Conservation (phyloP, 2,888 invertebrate genomes). For the Muscina levida region DNA sequence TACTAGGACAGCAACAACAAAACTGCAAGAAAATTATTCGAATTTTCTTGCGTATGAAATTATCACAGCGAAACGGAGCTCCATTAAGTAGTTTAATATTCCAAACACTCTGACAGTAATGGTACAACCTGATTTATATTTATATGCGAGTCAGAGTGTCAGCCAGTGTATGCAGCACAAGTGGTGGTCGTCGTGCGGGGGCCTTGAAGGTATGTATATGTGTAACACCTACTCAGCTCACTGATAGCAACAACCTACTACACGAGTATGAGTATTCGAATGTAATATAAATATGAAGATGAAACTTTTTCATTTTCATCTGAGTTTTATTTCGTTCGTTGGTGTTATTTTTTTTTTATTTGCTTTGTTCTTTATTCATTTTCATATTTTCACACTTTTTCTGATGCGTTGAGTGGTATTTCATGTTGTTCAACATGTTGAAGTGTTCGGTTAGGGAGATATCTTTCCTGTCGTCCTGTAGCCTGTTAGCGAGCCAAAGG, state of each 20-base stretch:
- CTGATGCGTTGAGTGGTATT: conserved; percentile 52
- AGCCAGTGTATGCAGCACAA: neutral
- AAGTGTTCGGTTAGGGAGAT: conserved; percentile 34
- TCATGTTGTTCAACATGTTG: conserved; percentile 52
- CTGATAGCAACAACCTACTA: neutral
- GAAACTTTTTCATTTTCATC: conserved; percentile 38
- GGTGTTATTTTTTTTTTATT: neutral
- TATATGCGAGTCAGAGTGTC: conserved; percentile 19
- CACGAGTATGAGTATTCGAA: conserved; percentile 1
- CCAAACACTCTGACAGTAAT: conserved; percentile 48
- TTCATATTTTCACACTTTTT: conserved; percentile 22
- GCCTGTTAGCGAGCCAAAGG: conserved; percentile 30
- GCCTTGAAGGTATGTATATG: neutral
- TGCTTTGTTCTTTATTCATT: too few relatives aligned
- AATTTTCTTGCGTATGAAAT: conserved; percentile 21
- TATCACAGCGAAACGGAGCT: conserved; percentile 22
- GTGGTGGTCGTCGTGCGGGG: too few relatives aligned
- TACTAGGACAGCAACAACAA: neutral
- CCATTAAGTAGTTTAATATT: conserved; percentile 57
- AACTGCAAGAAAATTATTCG: neutral
- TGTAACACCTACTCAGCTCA: neutral
- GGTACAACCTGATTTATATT: conserved; percentile 50
- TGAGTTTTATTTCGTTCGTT: neutral
- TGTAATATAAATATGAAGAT: conserved; percentile 21
- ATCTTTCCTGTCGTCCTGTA: conserved; percentile 29